phyloP scores from a whole-genome alignment of 2,797 vertebrate species.

The Mustela erminea region DNA sequence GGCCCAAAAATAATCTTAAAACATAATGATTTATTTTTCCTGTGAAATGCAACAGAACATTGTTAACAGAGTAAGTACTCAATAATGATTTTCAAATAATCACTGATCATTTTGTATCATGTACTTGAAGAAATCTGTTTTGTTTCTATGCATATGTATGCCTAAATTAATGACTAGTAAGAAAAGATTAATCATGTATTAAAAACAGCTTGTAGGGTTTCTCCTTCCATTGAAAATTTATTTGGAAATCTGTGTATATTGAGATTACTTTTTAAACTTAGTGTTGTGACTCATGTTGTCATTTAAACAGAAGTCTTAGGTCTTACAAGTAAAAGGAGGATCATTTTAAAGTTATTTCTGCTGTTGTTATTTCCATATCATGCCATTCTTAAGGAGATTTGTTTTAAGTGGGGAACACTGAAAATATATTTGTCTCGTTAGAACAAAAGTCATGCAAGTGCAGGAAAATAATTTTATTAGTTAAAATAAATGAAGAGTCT shows the following conservation, averaged over 20 bases:
- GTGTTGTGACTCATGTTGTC: neutral
- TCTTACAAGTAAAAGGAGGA: neutral
- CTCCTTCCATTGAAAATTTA: conserved; percentile 25
- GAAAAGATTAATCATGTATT: neutral
- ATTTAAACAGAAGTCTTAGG: conserved; percentile 9
- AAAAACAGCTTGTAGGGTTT: neutral
- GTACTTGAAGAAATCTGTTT: neutral
- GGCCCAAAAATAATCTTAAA: neutral
- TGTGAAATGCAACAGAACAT: neutral
- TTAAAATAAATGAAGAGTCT: neutral
- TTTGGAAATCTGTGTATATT: neutral
- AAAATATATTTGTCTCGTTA: neutral
- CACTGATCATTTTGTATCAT: neutral
- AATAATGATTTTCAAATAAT: conserved; percentile 23
- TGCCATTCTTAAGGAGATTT: neutral
- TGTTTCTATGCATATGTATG: neutral
- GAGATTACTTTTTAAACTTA: conserved; percentile 39
- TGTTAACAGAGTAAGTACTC: neutral
- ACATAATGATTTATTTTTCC: neutral
- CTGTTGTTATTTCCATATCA: neutral
- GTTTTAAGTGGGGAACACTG: neutral
- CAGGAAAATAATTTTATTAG: conserved; percentile 8
- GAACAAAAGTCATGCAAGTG: neutral
- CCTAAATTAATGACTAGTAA: conserved; percentile 23
- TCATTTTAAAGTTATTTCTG: neutral